These are phyloP conservation scores for Malurus alboscapulatus DNA, from an alignment of 2,113 vertebrate species.

Conservation along the genomic window DNA sequence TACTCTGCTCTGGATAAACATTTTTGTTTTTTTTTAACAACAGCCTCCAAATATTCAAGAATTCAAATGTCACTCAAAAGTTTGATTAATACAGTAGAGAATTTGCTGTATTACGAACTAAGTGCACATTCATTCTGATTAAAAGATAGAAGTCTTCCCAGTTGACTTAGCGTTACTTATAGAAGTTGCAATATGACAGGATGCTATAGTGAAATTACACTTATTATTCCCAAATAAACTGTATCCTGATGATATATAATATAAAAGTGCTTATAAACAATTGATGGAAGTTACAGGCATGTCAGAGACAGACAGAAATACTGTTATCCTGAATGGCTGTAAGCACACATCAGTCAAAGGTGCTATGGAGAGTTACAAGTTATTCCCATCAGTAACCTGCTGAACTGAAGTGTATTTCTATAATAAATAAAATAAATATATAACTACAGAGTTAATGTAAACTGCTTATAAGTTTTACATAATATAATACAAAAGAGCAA, in stretches of 20 bases:
- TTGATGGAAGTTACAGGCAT: background rate
- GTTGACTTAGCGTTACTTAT: background rate
- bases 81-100: background rate
- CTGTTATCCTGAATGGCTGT: background rate
- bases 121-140: background rate
- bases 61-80: background rate
- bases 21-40: background rate
- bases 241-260: background rate
- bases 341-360: background rate
- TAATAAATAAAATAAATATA: background rate
- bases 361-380: rapidly evolving
- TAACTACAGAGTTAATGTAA: background rate
- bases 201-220: background rate
- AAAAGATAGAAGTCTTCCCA: background rate
- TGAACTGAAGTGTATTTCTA: background rate
- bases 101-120: background rate
- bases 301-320: background rate
- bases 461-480: background rate
- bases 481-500: background rate
- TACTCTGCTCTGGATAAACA: background rate
- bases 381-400: background rate
- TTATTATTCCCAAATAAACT: background rate
- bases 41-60: background rate
- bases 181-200: background rate
- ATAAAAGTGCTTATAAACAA: background rate